These are phyloP conservation scores for Hemistola chrysoprasaria DNA, from an alignment of 2,888 invertebrate species.

Conservation along the genomic window DNA sequence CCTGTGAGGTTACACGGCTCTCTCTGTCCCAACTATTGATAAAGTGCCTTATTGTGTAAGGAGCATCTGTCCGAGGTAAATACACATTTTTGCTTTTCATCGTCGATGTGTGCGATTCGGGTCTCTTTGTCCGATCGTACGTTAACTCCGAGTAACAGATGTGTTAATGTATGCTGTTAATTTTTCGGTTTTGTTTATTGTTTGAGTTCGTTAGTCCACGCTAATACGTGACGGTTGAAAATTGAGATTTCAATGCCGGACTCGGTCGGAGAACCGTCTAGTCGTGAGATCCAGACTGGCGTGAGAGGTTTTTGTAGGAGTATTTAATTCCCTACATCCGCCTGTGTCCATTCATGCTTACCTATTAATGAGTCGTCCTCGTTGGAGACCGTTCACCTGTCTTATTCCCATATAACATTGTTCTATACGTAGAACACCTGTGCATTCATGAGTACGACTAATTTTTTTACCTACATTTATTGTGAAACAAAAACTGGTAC, in stretches of 20 bases:
- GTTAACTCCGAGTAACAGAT: slow-evolving; percentile 14
- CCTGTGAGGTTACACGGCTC: slow-evolving; percentile 66
- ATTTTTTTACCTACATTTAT: neutral
- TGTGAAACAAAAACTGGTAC: slow-evolving; percentile 14
- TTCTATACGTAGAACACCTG: slow-evolving; percentile 25
- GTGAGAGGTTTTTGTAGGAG: slow-evolving; percentile 10
- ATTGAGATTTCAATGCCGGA: slow-evolving; percentile 28
- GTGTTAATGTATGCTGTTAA: slow-evolving; percentile 32
- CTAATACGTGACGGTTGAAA: slow-evolving; percentile 29
- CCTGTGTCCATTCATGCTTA: slow-evolving; percentile 24
- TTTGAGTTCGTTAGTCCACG: slow-evolving; percentile 32
- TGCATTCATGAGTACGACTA: slow-evolving; percentile 14
- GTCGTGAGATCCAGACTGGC: neutral
- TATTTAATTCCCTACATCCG: slow-evolving; percentile 20
- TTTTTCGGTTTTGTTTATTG: slow-evolving; percentile 34
- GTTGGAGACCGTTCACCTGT: slow-evolving; percentile 24
- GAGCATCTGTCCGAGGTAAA: slow-evolving; percentile 54
- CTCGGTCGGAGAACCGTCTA: slow-evolving; percentile 9
- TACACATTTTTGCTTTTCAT: slow-evolving; percentile 33
- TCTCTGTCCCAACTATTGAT: slow-evolving; percentile 49
- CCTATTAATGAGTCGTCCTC: slow-evolving; percentile 26
- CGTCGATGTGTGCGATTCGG: slow-evolving; percentile 31
- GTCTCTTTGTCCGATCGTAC: slow-evolving; percentile 22
- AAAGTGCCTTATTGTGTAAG: slow-evolving; percentile 58
- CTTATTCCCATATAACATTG: slow-evolving; percentile 11